These are phyloP conservation scores for Melanotaenia parkinsoni DNA, from an alignment of 2,797 vertebrate genomes.

Conservation along the genomic window DNA sequence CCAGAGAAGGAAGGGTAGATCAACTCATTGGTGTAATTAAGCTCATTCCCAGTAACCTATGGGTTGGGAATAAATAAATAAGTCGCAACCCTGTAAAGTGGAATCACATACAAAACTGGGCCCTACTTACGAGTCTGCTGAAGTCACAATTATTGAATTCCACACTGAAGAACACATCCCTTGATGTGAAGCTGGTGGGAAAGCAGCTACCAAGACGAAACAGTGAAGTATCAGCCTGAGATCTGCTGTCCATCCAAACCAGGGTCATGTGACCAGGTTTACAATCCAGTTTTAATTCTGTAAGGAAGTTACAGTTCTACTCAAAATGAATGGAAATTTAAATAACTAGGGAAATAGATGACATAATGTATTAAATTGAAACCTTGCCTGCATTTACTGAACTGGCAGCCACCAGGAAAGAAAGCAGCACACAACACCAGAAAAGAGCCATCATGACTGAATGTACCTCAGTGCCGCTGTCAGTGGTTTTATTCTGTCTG, in stretches of 20 bases:
- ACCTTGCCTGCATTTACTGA: conserved; percentile 67
- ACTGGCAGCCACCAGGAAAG: conserved; percentile 30
- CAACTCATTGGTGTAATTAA: conserved; percentile 73
- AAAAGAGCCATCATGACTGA: conserved; percentile 63
- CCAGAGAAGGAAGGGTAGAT: conserved; percentile 46
- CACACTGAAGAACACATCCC: conserved; percentile 68
- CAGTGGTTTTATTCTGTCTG: conserved; percentile 41
- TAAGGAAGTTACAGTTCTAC: not conserved
- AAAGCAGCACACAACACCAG: conserved; percentile 26
- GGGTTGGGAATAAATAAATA: not conserved
- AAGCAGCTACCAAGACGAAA: conserved; percentile 76
- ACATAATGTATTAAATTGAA: not conserved
- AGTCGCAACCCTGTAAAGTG: not conserved
- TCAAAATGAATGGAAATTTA: no score
- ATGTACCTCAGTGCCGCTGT: accelerated
- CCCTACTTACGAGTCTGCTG: conserved; percentile 64
- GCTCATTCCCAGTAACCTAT: conserved; percentile 70
- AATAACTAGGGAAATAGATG: no score
- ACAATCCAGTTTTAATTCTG: conserved; percentile 78
- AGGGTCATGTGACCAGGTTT: conserved; percentile 56
- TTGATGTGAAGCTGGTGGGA: conserved; percentile 54
- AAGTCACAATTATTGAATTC: conserved; percentile 69
- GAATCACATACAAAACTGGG: accelerated
- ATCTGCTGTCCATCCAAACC: conserved; percentile 67
- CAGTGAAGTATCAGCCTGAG: conserved; percentile 46